Evolutionary conservation across 2,797 vertebrate genomes (phyloP).

Genomic region (Chanos chanos): DNA sequence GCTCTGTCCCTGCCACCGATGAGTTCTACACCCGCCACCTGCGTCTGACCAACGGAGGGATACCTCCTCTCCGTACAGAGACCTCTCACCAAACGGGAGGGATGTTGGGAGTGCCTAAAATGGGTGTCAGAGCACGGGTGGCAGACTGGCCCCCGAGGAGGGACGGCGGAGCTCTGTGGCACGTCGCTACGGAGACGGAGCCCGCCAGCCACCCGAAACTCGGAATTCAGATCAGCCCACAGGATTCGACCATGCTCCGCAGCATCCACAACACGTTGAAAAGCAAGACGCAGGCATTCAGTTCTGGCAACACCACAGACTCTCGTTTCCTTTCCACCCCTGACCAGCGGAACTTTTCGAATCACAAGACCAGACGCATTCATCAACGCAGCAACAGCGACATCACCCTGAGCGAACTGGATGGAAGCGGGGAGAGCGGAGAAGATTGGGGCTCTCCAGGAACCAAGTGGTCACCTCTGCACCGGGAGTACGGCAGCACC

Average conservation of each 20-base stretch:
- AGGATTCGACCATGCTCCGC: conserved; percentile 91
- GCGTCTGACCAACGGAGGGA: conserved; percentile 84
- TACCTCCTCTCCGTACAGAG: conserved; percentile 76
- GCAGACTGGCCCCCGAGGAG: conserved; percentile 96
- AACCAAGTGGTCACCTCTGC: conserved; percentile 86
- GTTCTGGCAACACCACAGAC: conserved; percentile 73
- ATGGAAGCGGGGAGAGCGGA: conserved; percentile 87
- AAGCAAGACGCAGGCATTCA: conserved; percentile 75
- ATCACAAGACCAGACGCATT: conserved; percentile 81
- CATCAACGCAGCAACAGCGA: conserved; percentile 96
- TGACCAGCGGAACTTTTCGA: conserved; percentile 78
- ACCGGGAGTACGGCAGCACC: conserved; percentile 95
- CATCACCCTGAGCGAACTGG: conserved; percentile 93
- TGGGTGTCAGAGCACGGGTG: conserved; percentile 95
- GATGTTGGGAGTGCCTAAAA: conserved; percentile 89
- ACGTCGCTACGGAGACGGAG: conserved; percentile 52
- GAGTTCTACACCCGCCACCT: conserved; percentile 92
- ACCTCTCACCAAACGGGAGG: conserved; percentile 78
- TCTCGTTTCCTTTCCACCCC: conserved; percentile 80
- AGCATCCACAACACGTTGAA: conserved; percentile 91
- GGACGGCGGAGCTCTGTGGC: conserved; percentile 67
- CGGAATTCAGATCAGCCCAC: conserved; percentile 79
- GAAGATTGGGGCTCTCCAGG: conserved; percentile 82
- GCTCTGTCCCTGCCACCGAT: conserved; percentile 83
- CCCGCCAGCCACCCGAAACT: conserved; percentile 75